Percentiles rank a stretch among this genome's conserved stretches.
These are phyloP conservation scores for Thymelicus sylvestris DNA, from an alignment of 2,888 invertebrate genomes.

Conservation along the genomic window DNA sequence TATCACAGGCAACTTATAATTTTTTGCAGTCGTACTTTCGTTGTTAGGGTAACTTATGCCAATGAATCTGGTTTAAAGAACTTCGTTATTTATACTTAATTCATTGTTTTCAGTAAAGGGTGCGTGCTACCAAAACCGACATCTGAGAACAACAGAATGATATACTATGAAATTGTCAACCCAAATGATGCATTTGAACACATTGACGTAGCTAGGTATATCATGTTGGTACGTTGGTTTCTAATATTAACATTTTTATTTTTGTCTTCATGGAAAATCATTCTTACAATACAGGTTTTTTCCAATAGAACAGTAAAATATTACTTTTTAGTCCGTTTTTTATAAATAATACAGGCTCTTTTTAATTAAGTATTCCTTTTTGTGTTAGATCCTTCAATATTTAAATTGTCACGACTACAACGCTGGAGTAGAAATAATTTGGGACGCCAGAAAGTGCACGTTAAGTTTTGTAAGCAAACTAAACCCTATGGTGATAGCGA, in stretches of 20 bases:
- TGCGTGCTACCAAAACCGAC: conserved; percentile 49
- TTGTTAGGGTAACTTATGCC: too few relatives aligned
- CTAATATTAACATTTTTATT: neutral
- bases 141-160: conserved; percentile 50
- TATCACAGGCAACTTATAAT: too few relatives aligned
- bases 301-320: too few relatives aligned
- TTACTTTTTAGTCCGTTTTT: too few relatives aligned
- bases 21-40: too few relatives aligned
- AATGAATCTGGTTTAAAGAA: too few relatives aligned
- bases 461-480: neutral
- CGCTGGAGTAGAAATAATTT: neutral
- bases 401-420: neutral
- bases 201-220: neutral
- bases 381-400: conserved; percentile 12
- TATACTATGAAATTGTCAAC: conserved; percentile 8
- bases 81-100: too few relatives aligned
- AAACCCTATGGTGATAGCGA: neutral
- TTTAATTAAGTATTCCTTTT: neutral
- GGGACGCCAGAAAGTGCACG: neutral
- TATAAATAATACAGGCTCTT: too few relatives aligned
- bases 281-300: too few relatives aligned
- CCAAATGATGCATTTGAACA: conserved; percentile 4
- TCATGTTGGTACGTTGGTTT: conserved; percentile 14
- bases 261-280: too few relatives aligned
- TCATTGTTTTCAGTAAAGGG: conserved; percentile 43